Base-by-base conservation (phyloP, 1,140 invertebrate genomes). In the Conus betulinus region DNA sequence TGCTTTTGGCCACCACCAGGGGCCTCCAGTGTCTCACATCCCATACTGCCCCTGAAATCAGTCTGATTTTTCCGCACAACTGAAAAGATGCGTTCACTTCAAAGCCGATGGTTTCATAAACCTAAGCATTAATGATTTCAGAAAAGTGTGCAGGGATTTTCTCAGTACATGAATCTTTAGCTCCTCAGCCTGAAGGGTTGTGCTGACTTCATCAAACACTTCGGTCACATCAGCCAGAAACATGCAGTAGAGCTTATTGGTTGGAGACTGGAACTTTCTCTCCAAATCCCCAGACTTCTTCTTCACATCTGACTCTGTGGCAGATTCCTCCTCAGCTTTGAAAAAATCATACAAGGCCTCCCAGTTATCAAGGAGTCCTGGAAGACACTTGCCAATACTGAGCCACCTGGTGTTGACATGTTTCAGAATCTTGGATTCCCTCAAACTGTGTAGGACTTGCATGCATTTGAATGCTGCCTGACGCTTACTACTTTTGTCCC, bases 401-500 rank as follows among this genome's bases (percentile, higher is more conserved):
- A 39, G 39, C 39, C 39, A 39, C 39, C 39, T 39, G 39, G 39
- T 39, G 39, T 39, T 39, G 39, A 39, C 39, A 39, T 39, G 39
- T 39, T 39, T 39, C 39, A 39, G 39, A 39, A 39, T 39, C 39
- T 39, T 39, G 39, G 39, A 1, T 39, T 39, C 39, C 39, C 39
- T 39, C 83, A 84, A 25, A 23, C 27, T 60, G 60, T 60, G 60
- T 52, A 60, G 83, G 25, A 60, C 83, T 52, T 84, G 83, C 17
- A 25, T 23, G 52, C 83, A 60, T 25, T 84, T 84, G 55, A 84
- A 60, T 57, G 83, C 20, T 13, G 17, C 55, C 6, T 55, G 53
- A 17, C 83, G 53, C n/a, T 84, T 84, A 15, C 17, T n/a, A n/a
- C 55, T 60, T 84, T 60, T 84, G 20, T 84, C 83, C 83, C n/a